These are phyloP conservation scores for Cettia cetti DNA, from an alignment of 2,113 vertebrate genomes.

Conservation along the genomic window DNA sequence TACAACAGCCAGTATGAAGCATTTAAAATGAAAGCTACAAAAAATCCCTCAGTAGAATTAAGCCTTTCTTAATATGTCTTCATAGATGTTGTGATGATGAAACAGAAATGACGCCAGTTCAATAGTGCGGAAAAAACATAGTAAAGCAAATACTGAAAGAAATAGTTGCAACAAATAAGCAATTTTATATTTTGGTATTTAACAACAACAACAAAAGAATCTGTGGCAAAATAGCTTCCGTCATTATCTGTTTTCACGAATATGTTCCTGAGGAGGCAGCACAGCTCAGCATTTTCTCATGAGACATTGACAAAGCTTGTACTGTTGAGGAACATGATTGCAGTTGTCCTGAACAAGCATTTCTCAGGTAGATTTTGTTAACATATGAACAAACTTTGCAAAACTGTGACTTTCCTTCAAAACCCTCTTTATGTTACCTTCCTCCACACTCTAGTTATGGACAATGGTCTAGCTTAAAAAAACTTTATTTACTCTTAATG, in stretches of 20 bases:
- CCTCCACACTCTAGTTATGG: background rate
- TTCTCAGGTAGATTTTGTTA: background rate
- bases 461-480: background rate
- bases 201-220: background rate
- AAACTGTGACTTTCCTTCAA: background rate
- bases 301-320: background rate
- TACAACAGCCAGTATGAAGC: background rate
- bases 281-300: background rate
- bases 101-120: background rate
- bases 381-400: background rate
- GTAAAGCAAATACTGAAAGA: background rate
- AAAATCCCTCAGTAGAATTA: background rate
- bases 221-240: background rate
- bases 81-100: background rate
- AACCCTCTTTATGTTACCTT: background rate
- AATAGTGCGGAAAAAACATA: background rate
- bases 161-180: background rate
- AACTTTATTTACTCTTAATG: background rate
- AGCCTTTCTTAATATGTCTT: background rate
- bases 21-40: background rate
- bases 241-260: background rate
- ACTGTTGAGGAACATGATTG: background rate
- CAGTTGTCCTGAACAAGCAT: background rate
- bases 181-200: background rate
- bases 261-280: background rate